Conservation (phyloP, 2,888 invertebrate species). For the Boloria selene region DNA sequence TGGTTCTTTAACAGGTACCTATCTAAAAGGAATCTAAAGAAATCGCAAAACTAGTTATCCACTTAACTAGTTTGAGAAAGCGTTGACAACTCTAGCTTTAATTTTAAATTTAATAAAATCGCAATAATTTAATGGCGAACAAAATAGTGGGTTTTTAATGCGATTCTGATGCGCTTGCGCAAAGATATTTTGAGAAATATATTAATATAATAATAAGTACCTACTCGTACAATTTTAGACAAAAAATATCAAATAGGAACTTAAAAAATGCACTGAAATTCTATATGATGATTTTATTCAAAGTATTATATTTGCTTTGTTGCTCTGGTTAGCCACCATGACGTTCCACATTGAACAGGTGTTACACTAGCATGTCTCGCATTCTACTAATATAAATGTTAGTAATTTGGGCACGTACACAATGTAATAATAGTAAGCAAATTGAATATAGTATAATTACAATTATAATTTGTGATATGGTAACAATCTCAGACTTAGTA, state of each 20-base stretch:
- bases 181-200: too few relatives aligned
- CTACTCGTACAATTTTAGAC: too few relatives aligned
- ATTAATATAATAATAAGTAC: too few relatives aligned
- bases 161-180: too few relatives aligned
- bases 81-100: slow-evolving; percentile 8
- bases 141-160: too few relatives aligned
- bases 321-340: slow-evolving; percentile 21
- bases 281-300: neutral
- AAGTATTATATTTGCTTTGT: neutral
- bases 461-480: too few relatives aligned
- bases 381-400: slow-evolving; percentile 20
- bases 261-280: neutral
- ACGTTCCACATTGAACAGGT: slow-evolving; percentile 27
- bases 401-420: slow-evolving; percentile 1
- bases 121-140: neutral
- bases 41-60: slow-evolving; percentile 40
- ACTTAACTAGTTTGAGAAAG: slow-evolving; percentile 40
- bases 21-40: slow-evolving; percentile 36
- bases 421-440: too few relatives aligned
- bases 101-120: slow-evolving; percentile 3
- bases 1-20: slow-evolving; percentile 31
- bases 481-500: too few relatives aligned
- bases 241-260: too few relatives aligned
- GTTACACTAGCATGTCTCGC: slow-evolving; percentile 8
- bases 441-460: too few relatives aligned